Base-by-base conservation (phyloP, 2,113 vertebrate genomes). In the Speoplatyrhinus poulsoni region DNA sequence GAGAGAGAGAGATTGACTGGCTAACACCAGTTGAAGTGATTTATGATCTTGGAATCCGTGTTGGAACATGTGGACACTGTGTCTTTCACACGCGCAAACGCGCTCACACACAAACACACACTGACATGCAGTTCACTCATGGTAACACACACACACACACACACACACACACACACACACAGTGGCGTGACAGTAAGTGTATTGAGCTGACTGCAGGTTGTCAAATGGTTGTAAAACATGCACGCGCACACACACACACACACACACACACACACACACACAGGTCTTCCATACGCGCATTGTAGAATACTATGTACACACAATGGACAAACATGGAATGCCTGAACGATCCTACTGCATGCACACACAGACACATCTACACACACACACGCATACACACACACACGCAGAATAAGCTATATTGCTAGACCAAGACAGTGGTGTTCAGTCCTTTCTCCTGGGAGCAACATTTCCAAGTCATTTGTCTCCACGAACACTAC, bases 11-110 rank as follows among this genome's bases (percentile, higher is more conserved):
- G 82, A 90, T 88, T 82, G 85, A 89, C 81, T 91, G 82, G 80
- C 85, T 80, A 86, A 82, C 84, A 84, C 84, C 69, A 78, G 87
- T 83, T 81, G 82, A 86, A 80, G 86, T 90, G 86, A 90, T 89
- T 90, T 87, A 90, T 86, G 89, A 85, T 81, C 79, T 76, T 90
- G 89, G 85, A 88, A 84, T 87, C 87, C 77, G 79, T 83, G 73
- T 79, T 86, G 77, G 86, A 88, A 87, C 87, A 88, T 80, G 88
- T 90, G 87, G 84, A 89, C 86, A 89, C 76, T 73, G 48, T 54
- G 7, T 15, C 33, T 60, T 33, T 60, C 32, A 4, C 58, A 12
- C 57, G 4, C 57, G 7, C 55, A 13, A 26, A 13, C 57, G 6
- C 57, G 2, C 57, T 12, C 57, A 41, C 60, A 46, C 60, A 3